phyloP scores from a whole-genome alignment of 1,140 invertebrate species.

The Diuraphis noxia region DNA sequence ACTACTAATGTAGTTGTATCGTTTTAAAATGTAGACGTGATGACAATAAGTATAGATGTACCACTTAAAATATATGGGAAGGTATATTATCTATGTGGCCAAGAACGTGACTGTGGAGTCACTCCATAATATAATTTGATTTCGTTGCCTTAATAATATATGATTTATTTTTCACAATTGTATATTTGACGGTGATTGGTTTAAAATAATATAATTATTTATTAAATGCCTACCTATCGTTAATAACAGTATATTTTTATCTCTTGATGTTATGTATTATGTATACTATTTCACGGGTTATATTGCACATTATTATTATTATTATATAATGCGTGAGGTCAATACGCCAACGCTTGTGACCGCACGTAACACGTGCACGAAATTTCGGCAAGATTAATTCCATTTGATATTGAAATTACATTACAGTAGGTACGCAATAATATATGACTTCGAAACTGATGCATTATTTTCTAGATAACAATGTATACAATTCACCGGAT shows the following conservation, averaged over 20 bases:
- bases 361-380: neutral
- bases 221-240: neutral
- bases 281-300: neutral
- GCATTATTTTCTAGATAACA: constrained; percentile 8
- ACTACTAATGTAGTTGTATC: too few relatives aligned
- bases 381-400: neutral
- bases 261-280: too few relatives aligned
- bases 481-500: neutral
- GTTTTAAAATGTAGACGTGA: neutral
- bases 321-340: neutral
- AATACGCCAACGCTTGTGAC: neutral
- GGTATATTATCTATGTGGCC: neutral
- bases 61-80: neutral
- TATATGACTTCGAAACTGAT: neutral
- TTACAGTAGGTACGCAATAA: neutral
- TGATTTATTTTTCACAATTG: neutral
- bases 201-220: neutral
- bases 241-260: neutral
- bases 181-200: neutral
- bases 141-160: too few relatives aligned
- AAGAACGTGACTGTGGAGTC: neutral
- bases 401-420: neutral
- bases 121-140: neutral
- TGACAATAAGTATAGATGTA: neutral
- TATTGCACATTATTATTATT: neutral